Base-by-base conservation (phyloP, 23 tunicate genomes). In the Oikopleura albicans region DNA sequence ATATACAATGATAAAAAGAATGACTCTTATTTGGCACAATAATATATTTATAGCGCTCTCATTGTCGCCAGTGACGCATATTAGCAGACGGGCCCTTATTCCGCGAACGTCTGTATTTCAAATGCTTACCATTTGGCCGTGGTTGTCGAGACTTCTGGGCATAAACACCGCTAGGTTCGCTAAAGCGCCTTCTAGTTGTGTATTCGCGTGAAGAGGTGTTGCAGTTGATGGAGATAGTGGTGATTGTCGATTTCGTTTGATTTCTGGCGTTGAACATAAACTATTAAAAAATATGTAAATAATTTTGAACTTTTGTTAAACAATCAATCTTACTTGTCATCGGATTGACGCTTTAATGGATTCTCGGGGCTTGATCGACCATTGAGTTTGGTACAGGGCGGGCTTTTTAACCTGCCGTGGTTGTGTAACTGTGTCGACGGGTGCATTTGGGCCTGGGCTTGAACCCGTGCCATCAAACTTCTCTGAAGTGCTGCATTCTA, bases 111-210 rank as follows among this genome's bases (percentile, higher is more conserved):
- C n/a, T n/a, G n/a, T n/a, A n/a, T n/a, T n/a, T n/a, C n/a, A n/a
- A n/a, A n/a, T n/a, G n/a, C n/a, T n/a, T n/a, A n/a, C n/a, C n/a
- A n/a, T n/a, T n/a, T n/a, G n/a, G n/a, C n/a, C n/a, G n/a, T n/a
- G n/a, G n/a, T n/a, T n/a, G n/a, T n/a, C n/a, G n/a, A n/a, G n/a
- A n/a, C n/a, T 12, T 49, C 63, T 49, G 12, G 63, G 63, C 63
- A 49, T 49, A 22, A 49, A 49, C 12, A 49, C 63, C 63, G 63
- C 63, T 49, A 71, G 79, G 79, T 71, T 71, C 31, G 79, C 79
- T 16, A 71, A 2, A 12, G 79, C 79, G 27, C 79, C 79, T 71
- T 71, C 79, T 29, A 71, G 35, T 8, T 8, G 16, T 8, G 59
- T 8, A 22, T 49, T 49, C 16, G 59, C 16, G 4, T 12, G 35